Evolutionary conservation across 2,113 vertebrate species (phyloP).

Genomic region (Xerus inauris): DNA sequence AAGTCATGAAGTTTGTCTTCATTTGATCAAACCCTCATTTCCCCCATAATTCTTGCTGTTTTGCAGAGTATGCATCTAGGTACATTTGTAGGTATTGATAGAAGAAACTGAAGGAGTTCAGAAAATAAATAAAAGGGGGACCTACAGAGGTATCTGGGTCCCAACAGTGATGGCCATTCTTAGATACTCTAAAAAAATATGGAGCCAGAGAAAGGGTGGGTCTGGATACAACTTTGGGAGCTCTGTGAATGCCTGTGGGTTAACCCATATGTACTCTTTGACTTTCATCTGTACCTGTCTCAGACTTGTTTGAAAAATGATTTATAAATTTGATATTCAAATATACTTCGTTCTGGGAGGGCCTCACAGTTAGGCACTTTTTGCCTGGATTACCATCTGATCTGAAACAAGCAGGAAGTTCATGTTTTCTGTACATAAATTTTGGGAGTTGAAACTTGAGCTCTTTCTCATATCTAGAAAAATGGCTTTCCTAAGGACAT

Average conservation of each 20-base stretch:
- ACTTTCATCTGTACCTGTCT: background rate
- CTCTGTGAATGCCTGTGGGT: background rate
- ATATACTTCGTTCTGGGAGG: background rate
- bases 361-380: background rate
- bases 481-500: background rate
- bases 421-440: background rate
- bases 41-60: background rate
- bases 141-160: background rate
- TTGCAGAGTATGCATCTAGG: background rate
- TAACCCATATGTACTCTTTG: background rate
- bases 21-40: background rate
- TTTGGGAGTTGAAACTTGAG: background rate
- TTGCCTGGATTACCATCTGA: background rate
- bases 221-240: background rate
- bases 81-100: background rate
- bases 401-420: background rate
- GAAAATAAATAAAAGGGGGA: background rate
- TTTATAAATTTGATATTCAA: conserved; percentile 26
- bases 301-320: conserved; percentile 7
- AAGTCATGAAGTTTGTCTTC: background rate
- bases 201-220: background rate
- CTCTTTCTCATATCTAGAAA: background rate
- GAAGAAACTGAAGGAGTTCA: background rate
- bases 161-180: background rate
- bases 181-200: background rate